Conservation (phyloP, 2,113 vertebrate species). For the Dipodomys ordii region DNA sequence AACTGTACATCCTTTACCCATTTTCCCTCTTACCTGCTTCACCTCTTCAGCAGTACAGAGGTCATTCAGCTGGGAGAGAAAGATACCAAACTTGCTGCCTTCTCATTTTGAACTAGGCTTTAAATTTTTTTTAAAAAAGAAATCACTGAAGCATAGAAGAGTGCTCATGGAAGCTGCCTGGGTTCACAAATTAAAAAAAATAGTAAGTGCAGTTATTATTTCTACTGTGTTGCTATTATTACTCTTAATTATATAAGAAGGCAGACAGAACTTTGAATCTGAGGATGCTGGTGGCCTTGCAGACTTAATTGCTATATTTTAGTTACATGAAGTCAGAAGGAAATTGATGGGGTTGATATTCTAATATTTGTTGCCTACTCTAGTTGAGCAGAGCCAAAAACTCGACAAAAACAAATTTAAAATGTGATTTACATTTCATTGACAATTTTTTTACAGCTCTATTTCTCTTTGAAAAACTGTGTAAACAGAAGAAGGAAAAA, state of each 20-base stretch:
- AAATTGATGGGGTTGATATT: slow-evolving; percentile 37
- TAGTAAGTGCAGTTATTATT: slow-evolving; percentile 10
- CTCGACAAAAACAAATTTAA: slow-evolving; percentile 43
- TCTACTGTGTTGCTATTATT: neutral
- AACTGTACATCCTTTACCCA: neutral
- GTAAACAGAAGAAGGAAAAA: neutral
- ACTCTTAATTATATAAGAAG: slow-evolving; percentile 24
- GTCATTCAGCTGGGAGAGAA: neutral
- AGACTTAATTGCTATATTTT: slow-evolving; percentile 1
- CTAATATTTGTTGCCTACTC: slow-evolving; percentile 2
- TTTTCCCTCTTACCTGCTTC: neutral
- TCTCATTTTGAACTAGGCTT: neutral
- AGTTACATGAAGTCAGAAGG: slow-evolving; percentile 46
- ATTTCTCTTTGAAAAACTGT: slow-evolving; percentile 31
- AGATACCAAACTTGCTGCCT: neutral
- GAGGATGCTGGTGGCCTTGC: neutral
- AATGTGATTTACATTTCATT: neutral
- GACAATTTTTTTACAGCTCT: neutral
- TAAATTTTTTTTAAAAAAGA: slow-evolving; percentile 12
- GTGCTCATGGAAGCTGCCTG: neutral
- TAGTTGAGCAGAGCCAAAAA: neutral
- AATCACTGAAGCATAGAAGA: neutral
- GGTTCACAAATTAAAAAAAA: slow-evolving; percentile 17
- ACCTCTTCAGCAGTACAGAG: neutral
- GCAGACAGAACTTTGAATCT: neutral